Base-by-base conservation (phyloP, 2,888 invertebrate species). In the Toxonevra muliebris region DNA sequence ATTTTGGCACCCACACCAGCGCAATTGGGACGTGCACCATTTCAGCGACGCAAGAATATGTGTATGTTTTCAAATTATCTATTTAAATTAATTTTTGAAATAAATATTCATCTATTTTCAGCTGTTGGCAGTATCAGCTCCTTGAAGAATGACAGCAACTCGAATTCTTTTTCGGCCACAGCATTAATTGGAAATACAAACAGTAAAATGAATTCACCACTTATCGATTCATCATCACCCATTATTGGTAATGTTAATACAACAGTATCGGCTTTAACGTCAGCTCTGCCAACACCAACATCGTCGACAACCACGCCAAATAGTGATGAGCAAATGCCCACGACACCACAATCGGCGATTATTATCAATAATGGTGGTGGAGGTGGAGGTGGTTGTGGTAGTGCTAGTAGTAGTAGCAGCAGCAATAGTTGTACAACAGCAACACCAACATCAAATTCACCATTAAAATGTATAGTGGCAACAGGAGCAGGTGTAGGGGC, bases 1-100 rank as follows among this genome's bases (percentile, higher is more conserved):
- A 92, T 95, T 65, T 87, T 97, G 74, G 96, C 95, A 54, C 97
- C 97, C 0, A 97, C 97, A 1, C 97, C 97, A 3, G 97, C 97
- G 41, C 97, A 97, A 85, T 88, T 96, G 67, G 97, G 97, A 60
- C 89, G 92, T 74, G 95, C 96, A 48, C 96, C 96, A 10, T 85
- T 95, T 62, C 96, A 96, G 87, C 90, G 95, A 82, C 88, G 95
- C 79, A 92, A 94, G 79, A 94, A 93, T 79, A 88, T 93, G 89
- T 92, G 94, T 93, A 78, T 76, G 81, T 77, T 48, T 1, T 13
- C 48, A 45, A 45, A 45, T 45, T 11, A 45, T 45, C 11, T 45
- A 11, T 12, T 45, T 1, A 13, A 11, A 45, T 45, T 13, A 13
- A 12, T 2, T 45, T 45, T 11, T 11, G 30, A 30, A 30, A 30